These are phyloP conservation scores for Danio kyathit DNA, from an alignment of 2,797 vertebrate genomes.

Conservation along the genomic window DNA sequence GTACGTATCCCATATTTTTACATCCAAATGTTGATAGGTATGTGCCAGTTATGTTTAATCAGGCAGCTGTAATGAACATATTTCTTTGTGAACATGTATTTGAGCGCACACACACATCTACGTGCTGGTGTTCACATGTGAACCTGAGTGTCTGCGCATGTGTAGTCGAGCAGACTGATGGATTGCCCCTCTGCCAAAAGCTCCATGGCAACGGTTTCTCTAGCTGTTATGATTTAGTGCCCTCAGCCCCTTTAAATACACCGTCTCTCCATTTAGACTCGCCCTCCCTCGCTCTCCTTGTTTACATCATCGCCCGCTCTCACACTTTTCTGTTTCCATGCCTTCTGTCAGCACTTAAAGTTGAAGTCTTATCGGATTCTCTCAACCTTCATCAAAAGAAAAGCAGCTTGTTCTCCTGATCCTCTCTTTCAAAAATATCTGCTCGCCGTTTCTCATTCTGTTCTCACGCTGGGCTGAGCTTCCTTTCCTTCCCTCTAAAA, in stretches of 20 bases:
- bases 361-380: not conserved
- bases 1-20: no score
- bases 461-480: not conserved
- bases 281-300: slow-evolving; percentile 29
- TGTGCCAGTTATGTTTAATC: not conserved
- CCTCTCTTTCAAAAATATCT: slow-evolving; percentile 5
- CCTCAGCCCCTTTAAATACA: slow-evolving; percentile 50
- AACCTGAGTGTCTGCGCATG: slow-evolving; percentile 27
- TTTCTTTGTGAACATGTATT: not conserved
- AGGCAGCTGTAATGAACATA: not conserved
- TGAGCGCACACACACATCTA: not conserved
- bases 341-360: slow-evolving; percentile 5
- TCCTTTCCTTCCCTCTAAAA: not conserved
- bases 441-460: slow-evolving; percentile 15
- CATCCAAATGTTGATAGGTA: no score
- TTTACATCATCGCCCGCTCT: slow-evolving; percentile 16
- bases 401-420: not conserved
- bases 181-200: slow-evolving; percentile 29
- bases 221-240: slow-evolving; percentile 45
- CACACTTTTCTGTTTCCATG: slow-evolving; percentile 1
- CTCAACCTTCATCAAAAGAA: slow-evolving; percentile 23
- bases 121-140: slow-evolving; percentile 5
- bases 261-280: slow-evolving; percentile 39
- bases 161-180: slow-evolving; percentile 29
- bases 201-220: slow-evolving; percentile 54